Conservation (phyloP, 35 echinoderm and acorn worm genomes). For the Lytechinus variegatus region DNA sequence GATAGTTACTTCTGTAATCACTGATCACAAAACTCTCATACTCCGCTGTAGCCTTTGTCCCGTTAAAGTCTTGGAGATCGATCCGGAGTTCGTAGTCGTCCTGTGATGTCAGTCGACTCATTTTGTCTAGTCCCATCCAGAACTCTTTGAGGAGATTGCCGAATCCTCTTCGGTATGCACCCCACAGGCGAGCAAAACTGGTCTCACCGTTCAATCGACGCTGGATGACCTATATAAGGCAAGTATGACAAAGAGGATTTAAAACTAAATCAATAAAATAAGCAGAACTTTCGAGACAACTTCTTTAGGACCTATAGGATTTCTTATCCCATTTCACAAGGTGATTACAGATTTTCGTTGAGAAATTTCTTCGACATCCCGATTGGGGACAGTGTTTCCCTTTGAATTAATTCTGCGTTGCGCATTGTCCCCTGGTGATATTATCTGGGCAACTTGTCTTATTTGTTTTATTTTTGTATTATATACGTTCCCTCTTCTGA, state of each 20-base stretch:
- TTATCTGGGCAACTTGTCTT: too few species aligned
- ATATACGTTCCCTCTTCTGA: too few species aligned
- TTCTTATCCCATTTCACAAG: too few species aligned
- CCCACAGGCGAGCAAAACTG: slow-evolving; percentile 49
- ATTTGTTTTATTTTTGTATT: too few species aligned
- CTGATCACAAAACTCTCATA: slow-evolving; percentile 31
- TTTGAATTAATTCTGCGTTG: too few species aligned
- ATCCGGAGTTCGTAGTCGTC: slow-evolving; percentile 66
- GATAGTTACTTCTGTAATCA: slow-evolving; percentile 18
- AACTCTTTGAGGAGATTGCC: slow-evolving; percentile 57
- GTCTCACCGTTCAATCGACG: slow-evolving; percentile 57
- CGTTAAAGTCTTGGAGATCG: slow-evolving; percentile 51
- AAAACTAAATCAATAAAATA: too few species aligned
- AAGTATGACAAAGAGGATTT: not conserved
- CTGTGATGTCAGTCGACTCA: slow-evolving; percentile 57
- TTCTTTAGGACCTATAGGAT: too few species aligned
- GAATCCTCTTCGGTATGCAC: slow-evolving; percentile 56
- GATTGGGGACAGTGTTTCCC: too few species aligned
- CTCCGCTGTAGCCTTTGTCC: not conserved
- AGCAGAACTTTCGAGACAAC: too few species aligned
- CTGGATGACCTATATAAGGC: slow-evolving; percentile 54
- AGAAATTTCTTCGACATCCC: too few species aligned
- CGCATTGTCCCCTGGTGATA: too few species aligned
- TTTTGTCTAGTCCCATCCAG: slow-evolving; percentile 62
- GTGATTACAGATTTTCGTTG: too few species aligned